Percentiles rank a stretch among this genome's conserved stretches.
Evolutionary conservation across 2,797 vertebrate genomes (phyloP).

Genomic region (Squalus acanthias): DNA sequence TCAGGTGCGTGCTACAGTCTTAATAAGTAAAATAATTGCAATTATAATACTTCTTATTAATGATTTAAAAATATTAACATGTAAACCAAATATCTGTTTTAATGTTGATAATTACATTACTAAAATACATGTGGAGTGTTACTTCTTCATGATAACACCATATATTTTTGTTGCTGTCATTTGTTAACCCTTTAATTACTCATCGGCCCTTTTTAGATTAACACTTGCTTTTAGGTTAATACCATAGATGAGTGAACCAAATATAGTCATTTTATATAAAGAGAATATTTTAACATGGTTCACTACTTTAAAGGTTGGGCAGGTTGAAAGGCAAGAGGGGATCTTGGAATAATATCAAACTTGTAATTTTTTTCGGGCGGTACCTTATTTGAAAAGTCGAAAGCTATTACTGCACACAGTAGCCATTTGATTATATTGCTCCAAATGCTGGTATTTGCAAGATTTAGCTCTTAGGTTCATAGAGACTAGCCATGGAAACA

Average conservation of each 20-base stretch:
- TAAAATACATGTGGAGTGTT: constrained; percentile 37
- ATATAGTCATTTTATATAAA: not conserved
- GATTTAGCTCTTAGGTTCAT: not conserved
- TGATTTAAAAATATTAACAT: constrained; percentile 35
- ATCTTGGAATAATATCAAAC: not conserved
- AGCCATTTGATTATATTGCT: not conserved
- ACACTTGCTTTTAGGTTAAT: not conserved
- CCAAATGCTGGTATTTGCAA: not conserved
- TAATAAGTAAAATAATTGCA: constrained; percentile 38
- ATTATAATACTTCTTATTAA: constrained; percentile 28
- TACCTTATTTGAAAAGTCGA: not conserved
- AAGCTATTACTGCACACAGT: not conserved
- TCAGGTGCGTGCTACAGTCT: constrained; percentile 25
- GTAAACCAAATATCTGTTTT: constrained; percentile 38
- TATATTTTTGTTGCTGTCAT: constrained; percentile 22
- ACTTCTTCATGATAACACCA: constrained; percentile 6
- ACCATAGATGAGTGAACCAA: not conserved
- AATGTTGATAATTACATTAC: constrained; percentile 35
- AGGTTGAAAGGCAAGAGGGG: not conserved
- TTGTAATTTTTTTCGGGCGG: not conserved
- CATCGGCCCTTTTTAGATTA: not conserved
- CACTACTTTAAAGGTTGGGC: not conserved
- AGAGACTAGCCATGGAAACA: not conserved
- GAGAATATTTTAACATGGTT: not conserved
- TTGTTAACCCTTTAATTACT: constrained; percentile 34